These are phyloP conservation scores for Xiphydria camelus DNA, from an alignment of 2,888 invertebrate species.

Conservation along the genomic window DNA sequence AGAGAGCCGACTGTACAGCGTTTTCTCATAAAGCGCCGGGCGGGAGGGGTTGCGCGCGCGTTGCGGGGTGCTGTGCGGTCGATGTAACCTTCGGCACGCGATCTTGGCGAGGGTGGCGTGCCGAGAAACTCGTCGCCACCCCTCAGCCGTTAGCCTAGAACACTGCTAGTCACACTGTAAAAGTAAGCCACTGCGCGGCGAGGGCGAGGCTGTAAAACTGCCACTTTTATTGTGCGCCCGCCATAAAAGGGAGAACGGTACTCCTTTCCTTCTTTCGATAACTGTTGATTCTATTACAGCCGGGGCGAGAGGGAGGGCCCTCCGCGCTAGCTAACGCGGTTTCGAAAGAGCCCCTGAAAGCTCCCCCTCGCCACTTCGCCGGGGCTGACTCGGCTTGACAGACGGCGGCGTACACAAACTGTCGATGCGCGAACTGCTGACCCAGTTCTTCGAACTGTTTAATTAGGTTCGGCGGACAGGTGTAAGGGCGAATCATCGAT, in stretches of 20 bases:
- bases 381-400: too few species aligned
- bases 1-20: too few species aligned
- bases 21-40: slow-evolving; percentile 41
- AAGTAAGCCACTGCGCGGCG: slow-evolving; percentile 27
- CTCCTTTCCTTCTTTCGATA: slow-evolving; percentile 20
- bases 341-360: too few species aligned
- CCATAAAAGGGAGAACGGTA: slow-evolving; percentile 17
- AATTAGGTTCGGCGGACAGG: too few species aligned
- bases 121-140: too few species aligned
- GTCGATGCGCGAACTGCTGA: too few species aligned
- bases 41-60: slow-evolving; percentile 28
- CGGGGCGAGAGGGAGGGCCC: not conserved
- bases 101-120: slow-evolving; percentile 25
- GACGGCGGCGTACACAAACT: too few species aligned
- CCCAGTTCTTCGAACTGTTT: too few species aligned
- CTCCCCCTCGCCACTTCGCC: too few species aligned
- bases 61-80: slow-evolving; percentile 26
- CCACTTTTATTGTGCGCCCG: slow-evolving; percentile 32
- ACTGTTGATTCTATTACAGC: slow-evolving; percentile 17
- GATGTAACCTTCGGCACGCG: slow-evolving; percentile 53
- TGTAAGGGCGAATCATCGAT: too few species aligned
- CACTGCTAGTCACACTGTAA: slow-evolving; percentile 17
- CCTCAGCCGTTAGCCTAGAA: not conserved
- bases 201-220: slow-evolving; percentile 30
- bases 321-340: not conserved